These are phyloP conservation scores for Leistus spinibarbis DNA, from an alignment of 2,888 invertebrate species.

Conservation along the genomic window DNA sequence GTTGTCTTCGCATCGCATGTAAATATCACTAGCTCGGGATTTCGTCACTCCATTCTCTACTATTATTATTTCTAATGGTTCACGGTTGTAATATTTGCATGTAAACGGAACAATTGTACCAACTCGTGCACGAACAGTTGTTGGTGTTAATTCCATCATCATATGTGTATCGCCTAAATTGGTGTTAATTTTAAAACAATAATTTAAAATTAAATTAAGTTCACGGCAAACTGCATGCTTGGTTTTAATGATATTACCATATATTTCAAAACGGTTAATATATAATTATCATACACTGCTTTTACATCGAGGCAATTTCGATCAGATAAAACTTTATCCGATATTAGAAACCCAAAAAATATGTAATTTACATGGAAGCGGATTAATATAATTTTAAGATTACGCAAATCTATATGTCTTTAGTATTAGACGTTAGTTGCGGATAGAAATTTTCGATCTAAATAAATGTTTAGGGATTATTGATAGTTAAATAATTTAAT, in stretches of 20 bases:
- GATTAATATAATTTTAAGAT: too few relatives aligned
- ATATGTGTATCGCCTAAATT: constrained; percentile 43
- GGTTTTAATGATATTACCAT: background rate
- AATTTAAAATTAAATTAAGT: background rate
- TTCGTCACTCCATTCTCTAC: constrained; percentile 46
- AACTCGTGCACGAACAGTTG: constrained; percentile 54
- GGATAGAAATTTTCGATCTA: too few relatives aligned
- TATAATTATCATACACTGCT: background rate
- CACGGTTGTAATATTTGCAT: constrained; percentile 59
- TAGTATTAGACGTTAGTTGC: too few relatives aligned
- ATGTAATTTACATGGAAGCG: too few relatives aligned
- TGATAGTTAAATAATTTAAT: too few relatives aligned
- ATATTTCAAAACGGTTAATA: background rate
- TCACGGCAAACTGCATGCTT: background rate
- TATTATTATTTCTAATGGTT: constrained; percentile 55
- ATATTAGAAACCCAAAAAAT: too few relatives aligned
- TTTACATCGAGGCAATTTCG: too few relatives aligned
- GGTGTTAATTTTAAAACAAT: constrained; percentile 11
- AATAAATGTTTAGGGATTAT: too few relatives aligned
- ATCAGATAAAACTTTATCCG: too few relatives aligned
- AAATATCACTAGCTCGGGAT: constrained; percentile 29
- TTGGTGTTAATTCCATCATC: constrained; percentile 60
- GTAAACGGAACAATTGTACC: constrained; percentile 57
- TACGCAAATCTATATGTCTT: too few relatives aligned
- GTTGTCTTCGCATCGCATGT: constrained; percentile 43